Evolutionary conservation across 2,797 vertebrate genomes (phyloP).

Genomic region (Hydrophis major): DNA sequence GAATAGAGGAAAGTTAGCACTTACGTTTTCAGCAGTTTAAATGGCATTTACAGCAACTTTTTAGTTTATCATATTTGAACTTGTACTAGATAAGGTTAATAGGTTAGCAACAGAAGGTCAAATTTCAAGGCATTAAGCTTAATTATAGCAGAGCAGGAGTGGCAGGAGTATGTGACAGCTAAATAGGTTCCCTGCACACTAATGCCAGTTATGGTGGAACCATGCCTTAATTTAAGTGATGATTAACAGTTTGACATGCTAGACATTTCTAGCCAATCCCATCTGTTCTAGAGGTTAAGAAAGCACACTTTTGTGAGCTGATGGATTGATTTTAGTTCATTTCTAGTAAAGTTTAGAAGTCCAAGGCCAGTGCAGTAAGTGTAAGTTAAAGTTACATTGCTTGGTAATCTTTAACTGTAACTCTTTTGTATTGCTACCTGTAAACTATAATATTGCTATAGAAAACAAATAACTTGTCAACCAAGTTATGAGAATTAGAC

Average conservation of each 20-base stretch:
- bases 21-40: conserved; percentile 49
- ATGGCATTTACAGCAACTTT: conserved; percentile 71
- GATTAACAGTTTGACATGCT: conserved; percentile 79
- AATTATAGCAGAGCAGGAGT: conserved; percentile 79
- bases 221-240: conserved; percentile 79
- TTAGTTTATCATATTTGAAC: conserved; percentile 78
- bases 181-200: conserved; percentile 82
- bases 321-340: conserved; percentile 78
- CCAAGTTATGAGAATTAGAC: conserved; percentile 39
- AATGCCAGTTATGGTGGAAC: conserved; percentile 76
- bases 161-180: conserved; percentile 78
- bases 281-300: conserved; percentile 80
- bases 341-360: conserved; percentile 78
- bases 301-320: conserved; percentile 81
- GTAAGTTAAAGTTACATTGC: conserved; percentile 73
- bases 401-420: conserved; percentile 65
- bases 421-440: conserved; percentile 66
- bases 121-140: conserved; percentile 78
- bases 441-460: conserved; percentile 51
- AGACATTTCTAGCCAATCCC: conserved; percentile 79
- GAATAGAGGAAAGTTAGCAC: conserved; percentile 29
- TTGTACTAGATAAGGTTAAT: conserved; percentile 81
- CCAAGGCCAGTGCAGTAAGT: conserved; percentile 76
- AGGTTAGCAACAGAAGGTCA: conserved; percentile 79
- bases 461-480: conserved; percentile 8